Evolutionary conservation across 2,113 vertebrate genomes (phyloP), one percentile per base, ranked within the genome.

Genomic region (Rhinichthys klamathensis): DNA sequence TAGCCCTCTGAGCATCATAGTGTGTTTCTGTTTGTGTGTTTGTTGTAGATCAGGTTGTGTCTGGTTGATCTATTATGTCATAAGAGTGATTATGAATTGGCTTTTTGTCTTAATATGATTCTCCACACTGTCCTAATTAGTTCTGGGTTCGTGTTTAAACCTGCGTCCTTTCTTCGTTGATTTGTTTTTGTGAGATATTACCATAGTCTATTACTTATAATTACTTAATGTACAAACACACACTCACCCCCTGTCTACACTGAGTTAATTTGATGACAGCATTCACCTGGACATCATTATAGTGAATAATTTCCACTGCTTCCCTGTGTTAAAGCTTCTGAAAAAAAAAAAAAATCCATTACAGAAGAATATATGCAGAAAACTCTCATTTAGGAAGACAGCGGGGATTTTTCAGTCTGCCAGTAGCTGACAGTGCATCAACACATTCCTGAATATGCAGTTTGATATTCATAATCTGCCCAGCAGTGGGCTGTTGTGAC

Each of bases 181-280:
- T 94, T 94, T 93, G 88, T 90, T 91, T 81, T 89, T 21, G 89
- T 93, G 92, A 94, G 94, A 94, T 94, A 93, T 93, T 91, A 90
- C 90, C 86, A 49, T 84, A 91, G 92, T 93, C 93, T 94, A 30
- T 30, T 30, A 30, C 30, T 30, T 30, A 1, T 30, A 89, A 92
- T 92, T 93, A 92, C 94, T 94, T 94, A 93, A 92, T 93, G 91
- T 91, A 93, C 90, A 90, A 91, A 72, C 44, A 87, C 87, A 81
- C 89, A 89, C 89, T 91, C 90, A 91, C 84, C 92, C 87, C 90
- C 85, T 91, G 87, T 91, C 92, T 89, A 80, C 86, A 30, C 18
- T 82, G 91, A 91, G 93, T 92, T 92, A 91, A 93, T 95, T 86
- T 90, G 90, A 92, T 92, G 93, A 92, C 91, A 90, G 80, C 88